phyloP scores from a whole-genome alignment of 2,797 vertebrate genomes.

The Chelon labrosus region DNA sequence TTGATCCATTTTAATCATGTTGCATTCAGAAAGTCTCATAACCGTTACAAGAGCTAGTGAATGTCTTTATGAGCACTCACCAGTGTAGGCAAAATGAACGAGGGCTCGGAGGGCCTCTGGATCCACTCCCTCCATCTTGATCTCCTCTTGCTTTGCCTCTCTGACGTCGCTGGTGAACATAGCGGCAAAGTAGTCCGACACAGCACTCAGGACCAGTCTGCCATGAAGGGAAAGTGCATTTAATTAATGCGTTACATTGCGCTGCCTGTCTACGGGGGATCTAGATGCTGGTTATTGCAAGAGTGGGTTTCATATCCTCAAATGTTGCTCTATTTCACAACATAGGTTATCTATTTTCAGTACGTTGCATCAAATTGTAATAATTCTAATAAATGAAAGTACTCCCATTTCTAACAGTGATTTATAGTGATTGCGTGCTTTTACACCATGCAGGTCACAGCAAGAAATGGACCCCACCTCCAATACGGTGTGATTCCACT shows the following conservation, averaged over 20 bases:
- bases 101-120: constrained; percentile 93
- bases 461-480: constrained; percentile 7
- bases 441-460: constrained; percentile 1
- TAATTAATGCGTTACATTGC: constrained; percentile 43
- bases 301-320: constrained; percentile 17
- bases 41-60: constrained; percentile 62
- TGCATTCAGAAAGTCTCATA: constrained; percentile 57
- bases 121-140: constrained; percentile 98
- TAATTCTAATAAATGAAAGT: constrained; percentile 14
- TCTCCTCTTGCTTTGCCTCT: constrained; percentile 97
- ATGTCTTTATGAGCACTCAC: constrained; percentile 84
- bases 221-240: constrained; percentile 34
- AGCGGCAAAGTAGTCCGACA: constrained; percentile 97
- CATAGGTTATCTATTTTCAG: not conserved
- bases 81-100: constrained; percentile 97
- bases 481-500: constrained; percentile 32
- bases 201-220: constrained; percentile 95
- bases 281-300: constrained; percentile 29
- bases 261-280: constrained; percentile 10
- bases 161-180: constrained; percentile 98
- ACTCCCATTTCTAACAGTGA: constrained; percentile 28
- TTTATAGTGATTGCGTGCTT: constrained; percentile 29
- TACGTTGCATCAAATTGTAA: constrained; percentile 3
- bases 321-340: constrained; percentile 5
- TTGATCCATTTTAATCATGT: constrained; percentile 72